Conservation (phyloP, 2,113 vertebrate species). For the Oncorhynchus tshawytscha region DNA sequence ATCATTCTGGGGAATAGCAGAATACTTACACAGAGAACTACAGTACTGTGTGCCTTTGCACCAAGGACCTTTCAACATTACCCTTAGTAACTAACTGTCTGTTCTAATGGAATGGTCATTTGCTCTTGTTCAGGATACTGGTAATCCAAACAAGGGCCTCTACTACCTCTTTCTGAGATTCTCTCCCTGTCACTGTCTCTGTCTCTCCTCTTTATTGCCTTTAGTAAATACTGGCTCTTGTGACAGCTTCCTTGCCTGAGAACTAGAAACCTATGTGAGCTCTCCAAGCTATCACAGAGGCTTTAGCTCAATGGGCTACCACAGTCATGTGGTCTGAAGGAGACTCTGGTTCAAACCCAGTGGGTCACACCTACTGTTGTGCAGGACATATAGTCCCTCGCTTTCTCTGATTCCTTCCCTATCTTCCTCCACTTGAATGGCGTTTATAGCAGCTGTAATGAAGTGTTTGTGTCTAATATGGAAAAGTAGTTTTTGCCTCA, state of each 20-base stretch:
- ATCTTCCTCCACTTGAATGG: constrained; percentile 17
- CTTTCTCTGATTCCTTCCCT: background rate
- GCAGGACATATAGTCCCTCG: background rate
- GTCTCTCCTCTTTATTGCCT: no score
- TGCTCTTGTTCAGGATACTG: background rate
- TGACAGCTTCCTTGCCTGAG: no score
- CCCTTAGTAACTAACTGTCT: background rate
- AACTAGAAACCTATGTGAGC: no score
- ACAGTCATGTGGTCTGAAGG: no score
- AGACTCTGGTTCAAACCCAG: background rate
- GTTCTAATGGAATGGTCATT: no score
- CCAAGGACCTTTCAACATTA: background rate
- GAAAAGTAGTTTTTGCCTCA: constrained; percentile 23
- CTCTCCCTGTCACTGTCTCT: no score
- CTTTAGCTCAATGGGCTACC: no score
- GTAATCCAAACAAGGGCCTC: background rate
- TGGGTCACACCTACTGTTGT: no score
- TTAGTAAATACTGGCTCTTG: no score
- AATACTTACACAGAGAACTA: background rate
- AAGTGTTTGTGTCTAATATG: constrained; percentile 26
- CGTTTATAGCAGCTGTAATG: constrained; percentile 25
- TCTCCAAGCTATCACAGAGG: no score
- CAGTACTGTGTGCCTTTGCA: background rate
- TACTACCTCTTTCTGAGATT: no score
- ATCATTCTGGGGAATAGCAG: background rate